Percentiles rank a stretch among this genome's conserved stretches.
Conservation (phyloP, 92 coral and sea anemone genomes). For the Virgularia gustaviana region DNA sequence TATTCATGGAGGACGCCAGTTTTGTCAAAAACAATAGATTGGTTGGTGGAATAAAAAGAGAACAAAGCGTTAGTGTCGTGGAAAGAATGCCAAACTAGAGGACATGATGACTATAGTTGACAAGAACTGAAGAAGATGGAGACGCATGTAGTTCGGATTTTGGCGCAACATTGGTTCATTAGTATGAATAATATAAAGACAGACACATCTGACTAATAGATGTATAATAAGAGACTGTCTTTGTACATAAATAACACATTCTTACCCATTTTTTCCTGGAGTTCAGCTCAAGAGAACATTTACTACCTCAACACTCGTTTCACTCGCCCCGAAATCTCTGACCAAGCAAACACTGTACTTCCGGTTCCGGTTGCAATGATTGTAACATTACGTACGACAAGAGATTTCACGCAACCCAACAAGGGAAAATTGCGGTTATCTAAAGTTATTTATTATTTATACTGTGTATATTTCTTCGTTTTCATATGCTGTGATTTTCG, state of each 20-base stretch:
- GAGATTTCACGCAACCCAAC: background rate
- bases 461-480: too few species aligned
- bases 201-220: background rate
- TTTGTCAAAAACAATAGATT: constrained; percentile 15
- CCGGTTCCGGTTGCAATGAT: constrained; percentile 37
- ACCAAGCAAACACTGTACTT: constrained; percentile 13
- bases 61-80: background rate
- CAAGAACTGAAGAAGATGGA: background rate
- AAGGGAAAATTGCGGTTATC: background rate
- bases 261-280: constrained; percentile 28
- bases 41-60: background rate
- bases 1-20: constrained; percentile 15
- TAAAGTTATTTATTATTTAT: too few species aligned
- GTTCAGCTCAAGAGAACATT: constrained; percentile 20
- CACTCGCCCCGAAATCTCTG: background rate
- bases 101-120: background rate
- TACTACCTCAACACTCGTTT: background rate
- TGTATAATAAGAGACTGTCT: background rate
- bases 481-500: too few species aligned
- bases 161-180: too few species aligned
- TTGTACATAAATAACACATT: background rate
- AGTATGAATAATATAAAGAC: too few species aligned
- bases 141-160: too few species aligned
- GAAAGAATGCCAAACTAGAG: background rate
- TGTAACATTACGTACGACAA: too few species aligned